Percentiles rank a stretch among this genome's conserved stretches.
Conservation (phyloP, 1,140 invertebrate genomes). For the Trialeurodes vaporariorum region DNA sequence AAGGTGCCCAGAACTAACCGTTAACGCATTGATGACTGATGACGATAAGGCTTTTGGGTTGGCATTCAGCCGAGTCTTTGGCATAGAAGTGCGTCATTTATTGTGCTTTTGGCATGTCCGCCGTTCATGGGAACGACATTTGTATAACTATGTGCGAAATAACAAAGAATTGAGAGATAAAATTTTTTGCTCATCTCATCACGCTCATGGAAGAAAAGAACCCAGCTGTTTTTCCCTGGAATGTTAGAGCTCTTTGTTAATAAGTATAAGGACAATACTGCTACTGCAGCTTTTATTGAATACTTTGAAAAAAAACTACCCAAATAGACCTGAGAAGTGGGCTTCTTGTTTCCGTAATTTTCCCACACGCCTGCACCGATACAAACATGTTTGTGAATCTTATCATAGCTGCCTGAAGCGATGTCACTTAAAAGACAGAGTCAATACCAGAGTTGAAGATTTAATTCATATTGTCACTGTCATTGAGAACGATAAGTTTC, state of each 20-base stretch:
- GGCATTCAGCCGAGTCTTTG: not conserved
- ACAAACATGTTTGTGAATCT: not conserved
- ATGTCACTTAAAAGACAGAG: not conserved
- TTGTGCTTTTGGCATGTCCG: not conserved
- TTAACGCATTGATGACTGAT: conserved; percentile 2
- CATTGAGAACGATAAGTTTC: not conserved
- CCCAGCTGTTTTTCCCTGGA: not conserved
- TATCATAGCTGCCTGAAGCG: not conserved
- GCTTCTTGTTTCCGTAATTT: conserved; percentile 1
- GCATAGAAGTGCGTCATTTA: not conserved
- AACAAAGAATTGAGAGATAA: not conserved
- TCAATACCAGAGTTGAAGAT: not conserved
- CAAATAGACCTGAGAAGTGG: not conserved
- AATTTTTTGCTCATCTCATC: not conserved
- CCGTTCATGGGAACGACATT: not conserved
- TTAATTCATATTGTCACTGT: not conserved
- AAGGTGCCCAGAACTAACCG: not conserved
- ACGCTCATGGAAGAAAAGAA: not conserved
- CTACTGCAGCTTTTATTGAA: not conserved
- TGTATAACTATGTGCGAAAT: not conserved
- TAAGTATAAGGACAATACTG: not conserved
- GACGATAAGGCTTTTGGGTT: not conserved
- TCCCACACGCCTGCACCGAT: not conserved
- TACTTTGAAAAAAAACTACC: not conserved
- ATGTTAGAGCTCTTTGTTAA: not conserved